phyloP scores from a whole-genome alignment of 2,888 invertebrate species.

The Cordylochernes scorpioides region DNA sequence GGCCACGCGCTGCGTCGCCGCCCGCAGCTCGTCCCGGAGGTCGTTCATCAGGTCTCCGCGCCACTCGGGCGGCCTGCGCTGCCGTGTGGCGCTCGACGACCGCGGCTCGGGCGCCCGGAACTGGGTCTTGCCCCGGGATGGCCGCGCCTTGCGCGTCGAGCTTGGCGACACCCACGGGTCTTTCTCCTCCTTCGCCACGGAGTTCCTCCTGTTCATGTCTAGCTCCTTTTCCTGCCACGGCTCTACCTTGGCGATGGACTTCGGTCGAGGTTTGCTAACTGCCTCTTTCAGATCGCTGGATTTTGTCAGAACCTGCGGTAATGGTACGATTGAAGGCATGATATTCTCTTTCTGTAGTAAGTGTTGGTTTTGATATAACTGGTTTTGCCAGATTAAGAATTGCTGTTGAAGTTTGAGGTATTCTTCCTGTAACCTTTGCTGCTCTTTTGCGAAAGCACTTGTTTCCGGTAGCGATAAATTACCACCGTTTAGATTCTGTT shows the following conservation, averaged over 20 bases:
- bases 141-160: conserved; percentile 6
- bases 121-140: conserved; percentile 7
- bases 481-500: too few species aligned
- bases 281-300: not conserved
- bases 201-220: conserved; percentile 6
- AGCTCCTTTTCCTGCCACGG: conserved; percentile 1
- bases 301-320: not conserved
- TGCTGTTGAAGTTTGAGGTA: conserved; percentile 9
- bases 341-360: conserved; percentile 7
- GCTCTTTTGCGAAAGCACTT: conserved; percentile 7
- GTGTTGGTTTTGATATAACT: conserved; percentile 8
- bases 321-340: conserved; percentile 5
- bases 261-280: conserved; percentile 3
- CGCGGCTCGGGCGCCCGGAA: conserved; percentile 10
- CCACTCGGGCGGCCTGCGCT: conserved; percentile 9
- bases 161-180: not conserved
- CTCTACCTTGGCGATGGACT: conserved; percentile 8
- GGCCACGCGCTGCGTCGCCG: not conserved
- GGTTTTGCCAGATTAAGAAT: conserved; percentile 9
- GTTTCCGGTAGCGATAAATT: too few species aligned
- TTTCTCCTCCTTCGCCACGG: conserved; percentile 5
- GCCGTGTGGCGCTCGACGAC: conserved; percentile 6
- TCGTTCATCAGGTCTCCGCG: conserved; percentile 5
- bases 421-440: conserved; percentile 8
- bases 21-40: not conserved